These are phyloP conservation scores for Dione vanillae DNA, from an alignment of 2,888 invertebrate species.

Conservation along the genomic window DNA sequence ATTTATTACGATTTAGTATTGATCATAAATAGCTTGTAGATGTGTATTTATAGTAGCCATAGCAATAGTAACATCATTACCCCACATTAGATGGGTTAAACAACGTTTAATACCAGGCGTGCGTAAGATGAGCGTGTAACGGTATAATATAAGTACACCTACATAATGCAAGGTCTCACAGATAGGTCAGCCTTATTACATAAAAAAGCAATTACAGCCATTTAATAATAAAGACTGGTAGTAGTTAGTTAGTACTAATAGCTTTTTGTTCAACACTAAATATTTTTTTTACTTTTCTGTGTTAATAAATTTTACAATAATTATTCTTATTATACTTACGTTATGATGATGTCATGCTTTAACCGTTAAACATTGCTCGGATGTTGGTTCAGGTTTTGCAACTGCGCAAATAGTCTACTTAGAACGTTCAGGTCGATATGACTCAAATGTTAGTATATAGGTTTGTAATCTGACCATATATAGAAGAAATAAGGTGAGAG, in stretches of 20 bases:
- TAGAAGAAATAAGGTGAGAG: neutral
- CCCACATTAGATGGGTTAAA: neutral
- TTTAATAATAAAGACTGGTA: neutral
- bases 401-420: slow-evolving; percentile 27
- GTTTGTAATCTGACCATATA: neutral
- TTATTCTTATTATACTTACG: neutral
- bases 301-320: too few species aligned
- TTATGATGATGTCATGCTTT: slow-evolving; percentile 15
- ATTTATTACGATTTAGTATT: slow-evolving; percentile 10
- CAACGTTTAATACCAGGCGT: neutral
- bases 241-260: too few species aligned
- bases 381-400: slow-evolving; percentile 10
- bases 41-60: neutral
- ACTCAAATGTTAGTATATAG: neutral
- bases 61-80: neutral
- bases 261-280: too few species aligned
- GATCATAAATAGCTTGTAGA: neutral
- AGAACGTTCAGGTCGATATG: neutral
- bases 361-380: neutral
- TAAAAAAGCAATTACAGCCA: neutral
- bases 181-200: neutral
- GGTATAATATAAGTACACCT: neutral
- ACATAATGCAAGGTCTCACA: neutral
- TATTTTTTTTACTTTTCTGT: too few species aligned
- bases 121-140: neutral